Evolutionary conservation across 2,113 vertebrate genomes (phyloP).

Genomic region (Zosterops japonicus): DNA sequence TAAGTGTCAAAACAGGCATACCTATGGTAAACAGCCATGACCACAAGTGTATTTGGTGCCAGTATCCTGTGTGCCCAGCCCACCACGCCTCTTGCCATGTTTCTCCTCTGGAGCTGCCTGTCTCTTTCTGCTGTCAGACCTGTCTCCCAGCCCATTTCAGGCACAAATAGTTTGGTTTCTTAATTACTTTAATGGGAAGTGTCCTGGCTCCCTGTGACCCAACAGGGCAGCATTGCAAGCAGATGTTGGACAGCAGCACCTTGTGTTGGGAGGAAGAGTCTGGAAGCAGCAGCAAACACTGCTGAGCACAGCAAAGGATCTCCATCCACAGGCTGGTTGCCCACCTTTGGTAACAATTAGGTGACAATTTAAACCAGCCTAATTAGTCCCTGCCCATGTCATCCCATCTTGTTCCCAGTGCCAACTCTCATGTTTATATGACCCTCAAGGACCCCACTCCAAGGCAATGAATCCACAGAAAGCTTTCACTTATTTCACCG

Average conservation of each 20-base stretch:
- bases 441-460: neutral
- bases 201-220: neutral
- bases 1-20: neutral
- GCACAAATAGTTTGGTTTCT: neutral
- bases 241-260: fast-evolving
- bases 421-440: neutral
- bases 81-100: neutral
- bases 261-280: neutral
- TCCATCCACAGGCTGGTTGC: neutral
- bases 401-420: neutral
- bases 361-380: neutral
- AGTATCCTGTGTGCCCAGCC: neutral
- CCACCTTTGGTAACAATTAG: neutral
- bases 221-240: neutral
- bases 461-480: neutral
- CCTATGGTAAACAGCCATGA: neutral
- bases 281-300: neutral
- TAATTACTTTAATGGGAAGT: neutral
- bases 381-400: neutral
- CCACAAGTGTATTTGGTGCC: neutral
- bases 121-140: neutral
- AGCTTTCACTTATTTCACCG: neutral
- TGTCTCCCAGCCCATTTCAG: neutral
- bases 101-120: neutral
- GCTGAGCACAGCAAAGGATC: neutral